Conservation (phyloP, 2,888 invertebrate genomes). For the Drosophila mulleri region DNA sequence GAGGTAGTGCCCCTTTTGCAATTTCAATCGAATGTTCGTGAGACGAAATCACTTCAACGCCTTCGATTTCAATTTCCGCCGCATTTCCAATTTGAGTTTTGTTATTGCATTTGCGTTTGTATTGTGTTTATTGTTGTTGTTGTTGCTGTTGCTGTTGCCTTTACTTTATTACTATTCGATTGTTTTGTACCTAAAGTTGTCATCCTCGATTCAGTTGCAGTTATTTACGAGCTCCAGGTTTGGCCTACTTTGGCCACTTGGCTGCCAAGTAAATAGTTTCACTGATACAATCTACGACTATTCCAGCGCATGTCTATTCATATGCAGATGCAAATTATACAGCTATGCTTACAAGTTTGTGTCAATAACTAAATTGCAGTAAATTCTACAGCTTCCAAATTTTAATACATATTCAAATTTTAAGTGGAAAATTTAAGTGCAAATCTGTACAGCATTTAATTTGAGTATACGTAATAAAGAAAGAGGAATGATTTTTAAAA, state of each 20-base stretch:
- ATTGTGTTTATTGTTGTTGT: slow-evolving; percentile 10
- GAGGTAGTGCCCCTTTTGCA: slow-evolving; percentile 18
- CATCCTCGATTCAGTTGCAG: slow-evolving; percentile 7
- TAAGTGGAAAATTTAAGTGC: too few relatives aligned
- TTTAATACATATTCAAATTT: too few relatives aligned
- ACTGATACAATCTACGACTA: not conserved
- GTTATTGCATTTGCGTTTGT: slow-evolving; percentile 64
- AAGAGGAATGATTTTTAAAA: too few relatives aligned
- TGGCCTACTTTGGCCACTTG: slow-evolving; percentile 13
- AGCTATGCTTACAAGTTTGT: not conserved
- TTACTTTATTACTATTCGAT: slow-evolving; percentile 21
- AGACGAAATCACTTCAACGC: slow-evolving; percentile 81
- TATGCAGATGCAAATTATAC: not conserved
- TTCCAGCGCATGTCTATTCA: not conserved
- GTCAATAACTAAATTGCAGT: not conserved
- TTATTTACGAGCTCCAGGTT: slow-evolving; percentile 17
- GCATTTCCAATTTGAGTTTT: slow-evolving; percentile 69
- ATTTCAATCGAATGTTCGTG: slow-evolving; percentile 77
- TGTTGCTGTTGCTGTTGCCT: slow-evolving; percentile 28
- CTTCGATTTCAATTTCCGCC: slow-evolving; percentile 80
- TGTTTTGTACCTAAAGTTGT: slow-evolving; percentile 2
- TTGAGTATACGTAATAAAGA: too few relatives aligned
- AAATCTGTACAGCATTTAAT: too few relatives aligned
- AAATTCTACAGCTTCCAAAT: not conserved
- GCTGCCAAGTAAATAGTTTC: not conserved